Evolutionary conservation across 2,888 invertebrate genomes (phyloP).

Genomic region (Hydrotaea diabolus): DNA sequence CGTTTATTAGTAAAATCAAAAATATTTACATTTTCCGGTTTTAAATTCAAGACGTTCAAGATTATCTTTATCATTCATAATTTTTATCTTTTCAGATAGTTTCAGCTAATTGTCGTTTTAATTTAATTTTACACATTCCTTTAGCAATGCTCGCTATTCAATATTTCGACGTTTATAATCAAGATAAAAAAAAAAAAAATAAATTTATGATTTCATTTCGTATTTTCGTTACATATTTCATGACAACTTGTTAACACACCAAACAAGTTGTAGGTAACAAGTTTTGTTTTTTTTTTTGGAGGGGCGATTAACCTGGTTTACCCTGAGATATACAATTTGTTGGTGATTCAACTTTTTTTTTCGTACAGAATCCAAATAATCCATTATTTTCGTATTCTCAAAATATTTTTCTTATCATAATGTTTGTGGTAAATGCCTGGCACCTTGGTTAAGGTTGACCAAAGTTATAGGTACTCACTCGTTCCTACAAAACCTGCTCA

Average conservation of each 20-base stretch:
- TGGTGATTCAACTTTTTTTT: background rate
- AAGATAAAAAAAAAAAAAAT: background rate
- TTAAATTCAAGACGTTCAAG: no score
- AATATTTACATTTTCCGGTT: no score
- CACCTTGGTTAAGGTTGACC: no score
- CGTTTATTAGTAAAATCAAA: no score
- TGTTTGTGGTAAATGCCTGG: no score
- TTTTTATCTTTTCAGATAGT: no score
- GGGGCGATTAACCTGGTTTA: conserved; percentile 53
- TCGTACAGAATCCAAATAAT: background rate
- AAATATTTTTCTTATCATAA: no score
- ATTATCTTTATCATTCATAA: no score
- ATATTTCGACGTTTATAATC: background rate
- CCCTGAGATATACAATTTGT: conserved; percentile 37
- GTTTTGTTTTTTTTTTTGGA: background rate
- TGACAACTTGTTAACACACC: background rate
- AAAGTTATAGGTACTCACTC: no score
- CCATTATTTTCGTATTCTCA: background rate
- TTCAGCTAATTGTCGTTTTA: no score
- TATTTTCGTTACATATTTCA: background rate
- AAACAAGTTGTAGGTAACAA: background rate
- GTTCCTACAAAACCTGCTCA: background rate
- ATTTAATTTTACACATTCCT: no score
- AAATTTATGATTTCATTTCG: background rate
- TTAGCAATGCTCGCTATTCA: no score